Conservation (phyloP, 37 sponge, comb jelly and placozoan genomes). For the Dysidea cf. avara region DNA sequence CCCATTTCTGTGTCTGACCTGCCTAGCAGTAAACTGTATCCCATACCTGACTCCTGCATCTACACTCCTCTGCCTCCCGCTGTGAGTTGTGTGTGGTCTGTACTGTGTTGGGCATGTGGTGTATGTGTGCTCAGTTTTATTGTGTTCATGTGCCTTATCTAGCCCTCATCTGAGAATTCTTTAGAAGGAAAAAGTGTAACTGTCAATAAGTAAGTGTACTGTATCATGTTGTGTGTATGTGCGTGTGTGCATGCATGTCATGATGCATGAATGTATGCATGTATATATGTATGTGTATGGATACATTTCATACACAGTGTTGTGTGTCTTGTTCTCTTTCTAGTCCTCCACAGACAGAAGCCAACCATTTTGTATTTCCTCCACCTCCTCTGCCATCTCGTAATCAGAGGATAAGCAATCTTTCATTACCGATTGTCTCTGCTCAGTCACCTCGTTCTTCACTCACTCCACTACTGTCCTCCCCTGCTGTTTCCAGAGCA, state of each 20-base stretch:
- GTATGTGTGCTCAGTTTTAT: too few species aligned
- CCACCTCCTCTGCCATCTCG: constrained; percentile 7
- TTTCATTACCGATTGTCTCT: background rate
- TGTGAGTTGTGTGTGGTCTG: background rate
- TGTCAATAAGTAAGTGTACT: too few species aligned
- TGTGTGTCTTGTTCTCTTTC: too few species aligned
- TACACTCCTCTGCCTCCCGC: constrained; percentile 7
- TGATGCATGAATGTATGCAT: too few species aligned
- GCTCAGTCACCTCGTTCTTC: constrained; percentile 8
- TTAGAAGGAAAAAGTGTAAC: too few species aligned
- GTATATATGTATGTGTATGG: too few species aligned
- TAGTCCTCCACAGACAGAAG: too few species aligned
- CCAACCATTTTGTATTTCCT: constrained; percentile 20
- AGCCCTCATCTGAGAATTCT: too few species aligned
- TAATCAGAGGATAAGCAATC: constrained; percentile 11
- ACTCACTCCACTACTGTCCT: constrained; percentile 41
- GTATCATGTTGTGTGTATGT: too few species aligned
- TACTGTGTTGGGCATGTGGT: background rate
- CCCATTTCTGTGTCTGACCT: constrained; percentile 62
- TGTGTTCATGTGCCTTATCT: too few species aligned
- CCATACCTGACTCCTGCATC: constrained; percentile 26
- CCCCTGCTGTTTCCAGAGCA: constrained; percentile 21
- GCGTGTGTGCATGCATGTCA: too few species aligned
- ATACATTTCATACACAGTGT: too few species aligned
- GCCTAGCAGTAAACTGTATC: constrained; percentile 15